Percentiles rank a stretch among this genome's conserved stretches.
These are phyloP conservation scores for Cistogaster globosa DNA, from an alignment of 2,888 invertebrate species.

Conservation along the genomic window DNA sequence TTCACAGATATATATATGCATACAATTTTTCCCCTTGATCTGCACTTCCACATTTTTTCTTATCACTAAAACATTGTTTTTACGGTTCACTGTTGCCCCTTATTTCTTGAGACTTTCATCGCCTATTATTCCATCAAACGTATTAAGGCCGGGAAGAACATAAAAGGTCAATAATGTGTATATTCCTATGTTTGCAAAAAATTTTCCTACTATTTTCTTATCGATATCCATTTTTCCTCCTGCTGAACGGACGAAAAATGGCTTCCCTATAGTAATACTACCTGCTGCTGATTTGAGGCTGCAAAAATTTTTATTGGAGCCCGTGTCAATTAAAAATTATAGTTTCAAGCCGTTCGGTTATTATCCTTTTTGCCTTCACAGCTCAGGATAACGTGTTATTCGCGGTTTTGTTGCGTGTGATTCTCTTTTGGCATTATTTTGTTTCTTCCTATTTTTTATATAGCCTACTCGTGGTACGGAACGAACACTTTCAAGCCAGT, in stretches of 20 bases:
- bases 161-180: conserved; percentile 15
- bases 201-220: neutral
- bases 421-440: no score
- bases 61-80: conserved; percentile 41
- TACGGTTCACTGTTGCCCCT: conserved; percentile 63
- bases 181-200: no score
- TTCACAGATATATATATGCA: neutral
- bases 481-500: no score
- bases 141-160: conserved; percentile 41
- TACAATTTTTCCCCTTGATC: neutral
- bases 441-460: no score
- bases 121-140: conserved; percentile 67
- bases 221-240: neutral
- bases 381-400: no score
- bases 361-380: no score
- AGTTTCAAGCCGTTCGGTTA: neutral
- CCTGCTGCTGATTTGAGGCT: neutral
- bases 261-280: neutral
- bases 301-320: neutral
- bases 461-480: no score
- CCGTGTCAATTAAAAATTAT: neutral
- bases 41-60: neutral
- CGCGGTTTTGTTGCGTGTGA: neutral
- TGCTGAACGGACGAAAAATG: neutral
- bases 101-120: conserved; percentile 64